Conservation (phyloP, 2,113 vertebrate species). For the Phoenicopterus ruber region DNA sequence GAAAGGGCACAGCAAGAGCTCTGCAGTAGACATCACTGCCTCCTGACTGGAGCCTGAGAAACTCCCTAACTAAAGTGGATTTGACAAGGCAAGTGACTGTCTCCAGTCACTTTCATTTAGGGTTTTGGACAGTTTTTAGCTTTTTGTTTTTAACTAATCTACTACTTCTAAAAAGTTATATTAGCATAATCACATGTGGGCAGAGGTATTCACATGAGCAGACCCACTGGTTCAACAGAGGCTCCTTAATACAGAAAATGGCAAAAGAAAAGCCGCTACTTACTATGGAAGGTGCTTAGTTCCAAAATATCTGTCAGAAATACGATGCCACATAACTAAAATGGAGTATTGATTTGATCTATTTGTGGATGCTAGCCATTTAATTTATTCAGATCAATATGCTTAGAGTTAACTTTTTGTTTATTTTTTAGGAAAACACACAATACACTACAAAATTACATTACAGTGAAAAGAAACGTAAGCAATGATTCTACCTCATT, state of each 20-base stretch:
- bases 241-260: not conserved
- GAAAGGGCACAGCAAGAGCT: not conserved
- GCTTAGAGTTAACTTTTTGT: not conserved
- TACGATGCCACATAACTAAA: not conserved
- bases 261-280: not conserved
- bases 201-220: not conserved
- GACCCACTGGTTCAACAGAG: not conserved
- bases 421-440: not conserved
- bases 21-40: not conserved
- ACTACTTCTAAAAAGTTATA: not conserved
- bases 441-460: not conserved
- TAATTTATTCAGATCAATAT: not conserved
- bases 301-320: not conserved
- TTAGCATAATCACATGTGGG: not conserved
- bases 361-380: not conserved
- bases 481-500: not conserved
- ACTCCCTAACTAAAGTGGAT: not conserved
- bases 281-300: not conserved
- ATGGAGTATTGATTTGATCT: not conserved
- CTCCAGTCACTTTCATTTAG: not conserved
- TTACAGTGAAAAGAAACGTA: not conserved
- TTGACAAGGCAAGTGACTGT: not conserved
- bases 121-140: not conserved
- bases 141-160: not conserved
- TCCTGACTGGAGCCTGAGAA: not conserved